Evolutionary conservation across 1,140 invertebrate species (phyloP), one percentile per base, ranked within the genome.

Genomic region (Sinonovacula constricta): DNA sequence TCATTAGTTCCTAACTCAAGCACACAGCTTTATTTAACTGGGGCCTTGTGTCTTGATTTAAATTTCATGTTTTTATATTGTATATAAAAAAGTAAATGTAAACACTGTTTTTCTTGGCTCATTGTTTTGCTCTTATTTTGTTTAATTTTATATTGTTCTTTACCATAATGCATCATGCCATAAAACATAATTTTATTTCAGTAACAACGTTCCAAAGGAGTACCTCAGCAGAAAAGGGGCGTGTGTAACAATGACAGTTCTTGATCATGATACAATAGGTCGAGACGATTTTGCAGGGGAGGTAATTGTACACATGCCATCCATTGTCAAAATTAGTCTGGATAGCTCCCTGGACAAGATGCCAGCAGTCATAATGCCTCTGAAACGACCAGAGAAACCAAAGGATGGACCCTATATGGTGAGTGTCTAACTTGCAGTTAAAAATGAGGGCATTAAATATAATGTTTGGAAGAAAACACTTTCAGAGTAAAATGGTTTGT

Each of bases 251-350:
- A 95, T 99, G 88, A 97, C 96, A 3, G 96, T 98, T 0, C 97
- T 97, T 95, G 97, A 98, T 89, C 95, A 97, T 84, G 97, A 98
- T 89, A 95, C 97, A 53, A 92, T 98, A 3, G 96, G 96, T 0
- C 94, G 94, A 5, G 97, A 99, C 87, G 97, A 98, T 91, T 98
- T 98, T 90, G 96, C 96, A 1, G 97, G 97, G 0, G 97, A 98
- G 90, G 95, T 96, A 12, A 97, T 96, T 90, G 88, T 97, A n/a
- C 96, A 96, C 83, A 91, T 98, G 54, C 74, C 82, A 14, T 67
- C 79, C 2, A 71, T 89, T 30, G 39, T 69, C 14, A 65, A 70
- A 22, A 82, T 87, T 36, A 68, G 45, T 2, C 80, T 81, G 49
- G 60, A 81, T 28, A 53, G 79, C 34, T 81, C 81, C 12, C 80